Base-by-base conservation (phyloP, 2,797 vertebrate genomes). In the Oreochromis mossambicus region DNA sequence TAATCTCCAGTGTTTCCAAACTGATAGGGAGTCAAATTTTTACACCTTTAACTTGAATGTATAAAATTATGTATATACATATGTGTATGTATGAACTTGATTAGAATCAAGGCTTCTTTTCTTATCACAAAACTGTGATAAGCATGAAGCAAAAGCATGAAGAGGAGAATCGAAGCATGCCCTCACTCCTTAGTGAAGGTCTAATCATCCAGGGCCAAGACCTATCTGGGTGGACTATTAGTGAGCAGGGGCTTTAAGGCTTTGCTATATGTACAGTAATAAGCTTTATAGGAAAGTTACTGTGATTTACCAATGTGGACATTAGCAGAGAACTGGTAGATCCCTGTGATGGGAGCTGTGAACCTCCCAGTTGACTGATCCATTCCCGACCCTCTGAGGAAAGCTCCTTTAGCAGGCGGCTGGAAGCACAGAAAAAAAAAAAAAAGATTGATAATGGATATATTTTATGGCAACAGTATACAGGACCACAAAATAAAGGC, bases 321-420 rank as follows among this genome's bases (percentile, higher is more conserved):
- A 10, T 98, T 98, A 88, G 98, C 98, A 38, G 97, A 99, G 89
- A 99, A 98, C 94, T 99, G 98, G 96, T 99, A 99, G 95, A 99
- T 98, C 87, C 98, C 98, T 0, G 97, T 96, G 87, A 97, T 87
- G 0, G 98, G 97, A 24, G 98, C 98, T 0, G 98, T 99, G 95
- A 98, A 99, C 19, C 98, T 96, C 4, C 98, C 98, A 0, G 97
- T 98, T 2, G 96, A 95, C 93, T 98, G 94, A 89, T 98, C 97
- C 94, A 99, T 97, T 10, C 98, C 98, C 0, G 97, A 95, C 19
- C 98, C 98, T 82, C 98, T 94, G 61, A 98, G 96, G 88, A 99
- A 99, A 32, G 98, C 97, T 66, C 98, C 98, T 95, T 97, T 98
- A 86, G 98, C 96, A n/a, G 96, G 87, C 15, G 98, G 98, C 98